These are phyloP conservation scores for Tricholauxania praeusta DNA, from an alignment of 2,888 invertebrate species.

Conservation along the genomic window DNA sequence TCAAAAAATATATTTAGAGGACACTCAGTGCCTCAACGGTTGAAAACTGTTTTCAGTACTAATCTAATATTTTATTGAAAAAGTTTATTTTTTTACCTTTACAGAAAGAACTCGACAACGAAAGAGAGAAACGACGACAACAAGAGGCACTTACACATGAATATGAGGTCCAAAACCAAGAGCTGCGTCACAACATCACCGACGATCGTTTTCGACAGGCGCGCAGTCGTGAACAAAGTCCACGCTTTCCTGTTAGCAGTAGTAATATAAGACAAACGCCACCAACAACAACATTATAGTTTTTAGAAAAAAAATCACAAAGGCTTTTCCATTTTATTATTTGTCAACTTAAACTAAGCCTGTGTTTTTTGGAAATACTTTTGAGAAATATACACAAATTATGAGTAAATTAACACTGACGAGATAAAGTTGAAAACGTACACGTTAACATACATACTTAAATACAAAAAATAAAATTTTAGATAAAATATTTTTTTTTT, in stretches of 20 bases:
- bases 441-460: neutral
- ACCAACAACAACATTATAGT: conserved; percentile 7
- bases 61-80: too few species aligned
- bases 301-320: too few species aligned
- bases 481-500: neutral
- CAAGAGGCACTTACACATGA: conserved; percentile 60
- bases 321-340: too few species aligned
- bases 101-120: conserved; percentile 58
- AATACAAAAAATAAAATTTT: neutral
- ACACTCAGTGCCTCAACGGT: too few species aligned
- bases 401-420: neutral
- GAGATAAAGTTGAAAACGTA: neutral
- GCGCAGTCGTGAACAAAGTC: conserved; percentile 55
- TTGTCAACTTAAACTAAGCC: too few species aligned
- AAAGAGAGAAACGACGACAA: conserved; percentile 56
- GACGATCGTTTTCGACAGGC: conserved; percentile 65
- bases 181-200: conserved; percentile 61
- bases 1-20: too few species aligned
- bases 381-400: neutral
- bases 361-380: neutral
- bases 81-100: conserved; percentile 29
- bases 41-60: too few species aligned
- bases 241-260: conserved; percentile 44
- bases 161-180: conserved; percentile 62
- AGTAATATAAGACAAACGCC: neutral